Conservation (phyloP, 2,888 invertebrate genomes). For the Cactoblastis cactorum region DNA sequence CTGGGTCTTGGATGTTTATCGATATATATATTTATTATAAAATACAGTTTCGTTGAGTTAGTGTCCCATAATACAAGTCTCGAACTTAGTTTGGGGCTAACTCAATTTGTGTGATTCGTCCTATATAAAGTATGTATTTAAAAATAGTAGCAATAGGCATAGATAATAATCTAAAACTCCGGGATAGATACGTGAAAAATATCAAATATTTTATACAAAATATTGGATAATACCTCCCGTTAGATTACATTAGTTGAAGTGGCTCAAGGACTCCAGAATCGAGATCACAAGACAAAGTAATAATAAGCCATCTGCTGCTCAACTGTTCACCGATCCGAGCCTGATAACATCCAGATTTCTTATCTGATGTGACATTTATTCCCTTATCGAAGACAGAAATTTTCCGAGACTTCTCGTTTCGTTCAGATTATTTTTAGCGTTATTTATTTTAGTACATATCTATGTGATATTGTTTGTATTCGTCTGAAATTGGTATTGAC, state of each 20-base stretch:
- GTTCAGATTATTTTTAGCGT: not conserved
- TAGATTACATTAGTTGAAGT: not conserved
- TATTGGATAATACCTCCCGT: not conserved
- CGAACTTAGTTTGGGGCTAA: too few species aligned
- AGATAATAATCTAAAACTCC: too few species aligned
- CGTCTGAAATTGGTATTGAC: not conserved
- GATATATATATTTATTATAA: too few species aligned
- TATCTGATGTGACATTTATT: slow-evolving; percentile 19
- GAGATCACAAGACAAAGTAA: not conserved
- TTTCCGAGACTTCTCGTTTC: slow-evolving; percentile 8
- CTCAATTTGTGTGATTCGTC: too few species aligned
- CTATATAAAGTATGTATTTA: too few species aligned
- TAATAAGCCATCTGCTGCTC: slow-evolving; percentile 9
- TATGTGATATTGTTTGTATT: too few species aligned
- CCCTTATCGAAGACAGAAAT: slow-evolving; percentile 4
- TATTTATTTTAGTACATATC: not conserved
- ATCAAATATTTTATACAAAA: not conserved
- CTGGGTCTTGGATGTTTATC: too few species aligned
- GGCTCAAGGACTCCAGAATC: not conserved
- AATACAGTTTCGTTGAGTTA: too few species aligned
- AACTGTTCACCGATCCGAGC: slow-evolving; percentile 7
- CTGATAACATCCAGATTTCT: slow-evolving; percentile 17
- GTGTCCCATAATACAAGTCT: too few species aligned
- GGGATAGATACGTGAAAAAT: too few species aligned
- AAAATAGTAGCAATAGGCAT: too few species aligned